phyloP scores from a whole-genome alignment of 2,797 vertebrate genomes.

The Eulemur rubriventer region DNA sequence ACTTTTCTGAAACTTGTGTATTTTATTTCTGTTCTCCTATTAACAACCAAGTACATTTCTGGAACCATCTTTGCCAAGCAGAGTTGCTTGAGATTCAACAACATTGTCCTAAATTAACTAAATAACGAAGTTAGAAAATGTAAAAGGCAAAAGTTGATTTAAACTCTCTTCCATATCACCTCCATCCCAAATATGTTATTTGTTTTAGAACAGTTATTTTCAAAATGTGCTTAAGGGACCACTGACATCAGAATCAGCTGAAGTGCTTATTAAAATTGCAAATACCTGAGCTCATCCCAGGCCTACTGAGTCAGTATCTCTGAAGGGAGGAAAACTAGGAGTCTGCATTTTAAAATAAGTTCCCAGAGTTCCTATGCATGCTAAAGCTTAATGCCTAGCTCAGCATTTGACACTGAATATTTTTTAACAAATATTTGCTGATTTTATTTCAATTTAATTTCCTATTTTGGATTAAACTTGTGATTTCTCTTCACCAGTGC shows the following conservation, averaged over 20 bases:
- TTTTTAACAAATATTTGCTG: neutral
- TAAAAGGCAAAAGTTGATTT: neutral
- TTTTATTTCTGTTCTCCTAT: neutral
- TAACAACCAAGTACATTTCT: neutral
- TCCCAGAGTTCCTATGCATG: neutral
- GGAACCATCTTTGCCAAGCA: neutral
- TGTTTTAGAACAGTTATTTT: neutral
- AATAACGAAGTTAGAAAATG: neutral
- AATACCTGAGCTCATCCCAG: neutral
- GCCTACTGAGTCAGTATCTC: neutral
- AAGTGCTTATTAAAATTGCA: neutral
- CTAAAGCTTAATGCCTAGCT: neutral
- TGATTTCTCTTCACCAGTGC: neutral
- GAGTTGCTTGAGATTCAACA: neutral
- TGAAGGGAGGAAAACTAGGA: neutral
- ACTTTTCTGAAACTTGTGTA: neutral
- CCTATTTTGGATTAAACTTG: neutral
- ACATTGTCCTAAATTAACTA: neutral
- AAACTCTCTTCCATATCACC: neutral
- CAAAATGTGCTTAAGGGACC: neutral
- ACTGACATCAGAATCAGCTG: neutral
- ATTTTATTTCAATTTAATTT: neutral
- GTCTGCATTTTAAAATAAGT: neutral
- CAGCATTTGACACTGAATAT: neutral
- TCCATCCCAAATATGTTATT: neutral